A percentile compares a stretch with the other conserved stretches of the same genome.
These are phyloP conservation scores for Odontomyia ornata DNA, from an alignment of 2,888 invertebrate genomes.

Conservation along the genomic window DNA sequence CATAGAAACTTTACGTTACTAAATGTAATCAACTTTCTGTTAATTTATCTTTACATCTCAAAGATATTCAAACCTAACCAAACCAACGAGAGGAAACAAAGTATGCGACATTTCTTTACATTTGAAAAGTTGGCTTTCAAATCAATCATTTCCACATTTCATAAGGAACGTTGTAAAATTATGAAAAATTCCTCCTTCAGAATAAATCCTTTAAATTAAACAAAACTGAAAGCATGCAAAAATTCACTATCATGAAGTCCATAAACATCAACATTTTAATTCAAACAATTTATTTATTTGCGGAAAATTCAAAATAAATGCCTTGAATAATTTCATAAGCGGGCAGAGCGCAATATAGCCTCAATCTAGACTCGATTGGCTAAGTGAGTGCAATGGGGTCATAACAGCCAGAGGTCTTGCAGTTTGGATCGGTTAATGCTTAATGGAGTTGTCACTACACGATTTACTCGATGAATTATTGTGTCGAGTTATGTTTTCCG, in stretches of 20 bases:
- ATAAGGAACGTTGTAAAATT: too few species aligned
- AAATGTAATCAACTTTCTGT: too few species aligned
- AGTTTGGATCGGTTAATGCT: slow-evolving; percentile 36
- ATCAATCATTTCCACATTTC: too few species aligned
- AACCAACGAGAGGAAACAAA: too few species aligned
- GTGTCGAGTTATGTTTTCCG: slow-evolving; percentile 12
- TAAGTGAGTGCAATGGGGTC: slow-evolving; percentile 35
- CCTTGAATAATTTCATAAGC: slow-evolving; percentile 10
- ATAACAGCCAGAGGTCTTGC: slow-evolving; percentile 27
- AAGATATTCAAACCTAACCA: too few species aligned
- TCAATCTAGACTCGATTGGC: neutral
- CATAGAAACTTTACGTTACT: too few species aligned
- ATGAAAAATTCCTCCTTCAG: too few species aligned
- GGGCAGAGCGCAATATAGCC: slow-evolving; percentile 2
- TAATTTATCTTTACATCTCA: too few species aligned
- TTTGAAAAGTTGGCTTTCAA: too few species aligned
- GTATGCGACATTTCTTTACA: too few species aligned
- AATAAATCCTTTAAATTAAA: slow-evolving; percentile 14
- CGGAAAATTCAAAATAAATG: slow-evolving; percentile 23
- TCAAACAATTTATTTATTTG: neutral
- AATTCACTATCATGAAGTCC: slow-evolving; percentile 8
- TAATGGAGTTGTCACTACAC: slow-evolving; percentile 45
- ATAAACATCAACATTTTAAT: slow-evolving; percentile 37
- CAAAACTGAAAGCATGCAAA: slow-evolving; percentile 9
- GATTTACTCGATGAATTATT: slow-evolving; percentile 43